Evolutionary conservation across 2,797 vertebrate species (phyloP), one percentile per base, ranked within the genome.

Genomic region (Arrhamphus sclerolepis): DNA sequence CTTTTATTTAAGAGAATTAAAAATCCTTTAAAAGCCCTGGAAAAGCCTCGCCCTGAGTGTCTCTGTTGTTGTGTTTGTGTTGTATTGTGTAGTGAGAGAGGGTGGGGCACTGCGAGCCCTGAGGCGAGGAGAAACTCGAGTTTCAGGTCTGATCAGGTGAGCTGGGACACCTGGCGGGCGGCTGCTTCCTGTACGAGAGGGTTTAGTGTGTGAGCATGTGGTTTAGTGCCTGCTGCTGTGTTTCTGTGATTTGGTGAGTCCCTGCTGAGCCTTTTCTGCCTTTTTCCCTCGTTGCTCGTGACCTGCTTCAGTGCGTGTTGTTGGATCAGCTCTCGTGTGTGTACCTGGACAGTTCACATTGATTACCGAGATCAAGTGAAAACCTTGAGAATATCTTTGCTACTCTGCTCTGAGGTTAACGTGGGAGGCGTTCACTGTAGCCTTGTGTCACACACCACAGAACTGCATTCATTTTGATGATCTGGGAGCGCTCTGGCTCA

Each of bases 71-170:
- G 49, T 50, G n/a, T 22, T 38, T 40, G 49, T 31, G 9, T 21
- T 54, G 50, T 51, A 58, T 60, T 19, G 42, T 49, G 56, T 56
- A 26, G 41, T 49, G 9, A 46, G 56, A 68, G 34, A 72, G 54
- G 86, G 84, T 9, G 83, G 63, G 62, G 74, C 28, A 1, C 28
- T 2, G 26, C 16, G 43, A 50, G 40, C 38, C 65, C 60, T 13
- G 6, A 43, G 62, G 9, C 51, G 57, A 18, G n/a, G 14, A n/a
- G 1, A 54, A 88, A 89, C 89, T 67, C 0, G 88, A 66, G 69
- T 87, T 86, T 87, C 89, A 84, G 86, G 89, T 91, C 78, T 53
- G 79, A 76, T 80, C 80, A 89, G 88, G 80, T 89, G 86, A 85
- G 78, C 51, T 1, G 48, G 11, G 51, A 20, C 69, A 68, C 76